These are phyloP conservation scores for Chanos chanos DNA, from an alignment of 2,797 vertebrate genomes.

Conservation along the genomic window DNA sequence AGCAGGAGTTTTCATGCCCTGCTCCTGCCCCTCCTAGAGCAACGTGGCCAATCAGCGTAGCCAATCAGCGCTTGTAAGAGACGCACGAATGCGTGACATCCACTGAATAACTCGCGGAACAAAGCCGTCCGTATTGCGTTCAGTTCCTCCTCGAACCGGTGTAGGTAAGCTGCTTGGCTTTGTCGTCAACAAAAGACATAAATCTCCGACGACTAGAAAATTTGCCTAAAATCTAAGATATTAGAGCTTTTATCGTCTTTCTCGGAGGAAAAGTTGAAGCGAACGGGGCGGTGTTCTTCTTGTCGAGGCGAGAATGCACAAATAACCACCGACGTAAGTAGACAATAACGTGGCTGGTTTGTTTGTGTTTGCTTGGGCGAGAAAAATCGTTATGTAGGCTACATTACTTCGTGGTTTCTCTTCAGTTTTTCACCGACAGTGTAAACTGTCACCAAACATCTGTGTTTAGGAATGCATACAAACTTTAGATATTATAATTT, in stretches of 20 bases:
- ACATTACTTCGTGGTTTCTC: too few relatives aligned
- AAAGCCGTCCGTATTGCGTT: background rate
- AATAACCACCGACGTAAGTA: conserved; percentile 2
- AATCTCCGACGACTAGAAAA: too few relatives aligned
- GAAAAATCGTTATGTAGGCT: too few relatives aligned
- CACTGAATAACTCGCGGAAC: conserved; percentile 1
- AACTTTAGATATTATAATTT: too few relatives aligned
- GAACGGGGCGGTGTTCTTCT: too few relatives aligned
- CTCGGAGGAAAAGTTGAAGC: background rate
- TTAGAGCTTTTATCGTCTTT: background rate
- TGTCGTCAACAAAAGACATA: too few relatives aligned
- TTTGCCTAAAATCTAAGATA: too few relatives aligned
- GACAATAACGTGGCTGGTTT: conserved; percentile 31
- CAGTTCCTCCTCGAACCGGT: background rate
- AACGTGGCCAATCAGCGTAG: background rate
- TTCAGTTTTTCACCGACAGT: too few relatives aligned
- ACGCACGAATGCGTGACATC: background rate
- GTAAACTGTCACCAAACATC: too few relatives aligned
- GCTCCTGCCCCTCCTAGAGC: background rate
- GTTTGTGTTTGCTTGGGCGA: conserved; percentile 31
- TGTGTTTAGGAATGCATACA: too few relatives aligned
- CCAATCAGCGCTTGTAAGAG: conserved; percentile 3
- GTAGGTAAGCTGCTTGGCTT: conserved; percentile 7
- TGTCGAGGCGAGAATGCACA: too few relatives aligned
- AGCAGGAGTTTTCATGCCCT: too few relatives aligned